Conservation (phyloP, 2,113 vertebrate species). For the Triplophysa dalaica region DNA sequence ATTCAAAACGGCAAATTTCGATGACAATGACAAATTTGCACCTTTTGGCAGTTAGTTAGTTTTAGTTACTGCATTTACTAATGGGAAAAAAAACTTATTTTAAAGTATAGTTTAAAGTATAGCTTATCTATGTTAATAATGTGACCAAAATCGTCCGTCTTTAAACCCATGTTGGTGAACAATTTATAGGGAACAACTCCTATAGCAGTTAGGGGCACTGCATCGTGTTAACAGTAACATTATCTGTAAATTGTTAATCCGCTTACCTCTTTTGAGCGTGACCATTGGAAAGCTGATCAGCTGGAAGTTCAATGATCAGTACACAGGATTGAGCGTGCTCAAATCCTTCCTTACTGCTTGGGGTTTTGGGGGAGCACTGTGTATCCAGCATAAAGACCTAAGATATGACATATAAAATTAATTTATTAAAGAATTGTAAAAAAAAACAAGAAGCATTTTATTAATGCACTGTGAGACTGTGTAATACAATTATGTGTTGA, state of each 20-base stretch:
- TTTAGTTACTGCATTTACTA: too few species aligned
- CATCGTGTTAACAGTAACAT: neutral
- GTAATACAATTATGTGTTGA: too few species aligned
- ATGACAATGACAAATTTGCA: too few species aligned
- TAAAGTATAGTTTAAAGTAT: too few species aligned
- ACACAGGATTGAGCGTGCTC: constrained; percentile 97
- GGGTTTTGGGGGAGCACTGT: constrained; percentile 94
- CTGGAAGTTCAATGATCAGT: constrained; percentile 91
- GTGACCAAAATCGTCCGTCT: too few species aligned
- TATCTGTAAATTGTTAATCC: neutral
- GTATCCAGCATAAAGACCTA: constrained; percentile 98
- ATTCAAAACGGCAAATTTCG: too few species aligned
- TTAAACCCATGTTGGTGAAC: too few species aligned
- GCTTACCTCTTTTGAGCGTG: constrained; percentile 89
- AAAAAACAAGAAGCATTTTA: neutral
- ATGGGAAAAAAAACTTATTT: too few species aligned
- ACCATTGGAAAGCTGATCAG: constrained; percentile 87
- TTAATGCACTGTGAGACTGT: too few species aligned
- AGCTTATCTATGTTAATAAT: too few species aligned
- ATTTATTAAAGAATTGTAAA: neutral
- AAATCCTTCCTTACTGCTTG: constrained; percentile 93
- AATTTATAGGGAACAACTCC: too few species aligned
- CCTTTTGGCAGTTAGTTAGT: too few species aligned
- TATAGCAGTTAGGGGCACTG: neutral
- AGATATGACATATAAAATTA: neutral